Evolutionary conservation across 1,140 invertebrate species (phyloP).

Genomic region (Procambarus clarkii): DNA sequence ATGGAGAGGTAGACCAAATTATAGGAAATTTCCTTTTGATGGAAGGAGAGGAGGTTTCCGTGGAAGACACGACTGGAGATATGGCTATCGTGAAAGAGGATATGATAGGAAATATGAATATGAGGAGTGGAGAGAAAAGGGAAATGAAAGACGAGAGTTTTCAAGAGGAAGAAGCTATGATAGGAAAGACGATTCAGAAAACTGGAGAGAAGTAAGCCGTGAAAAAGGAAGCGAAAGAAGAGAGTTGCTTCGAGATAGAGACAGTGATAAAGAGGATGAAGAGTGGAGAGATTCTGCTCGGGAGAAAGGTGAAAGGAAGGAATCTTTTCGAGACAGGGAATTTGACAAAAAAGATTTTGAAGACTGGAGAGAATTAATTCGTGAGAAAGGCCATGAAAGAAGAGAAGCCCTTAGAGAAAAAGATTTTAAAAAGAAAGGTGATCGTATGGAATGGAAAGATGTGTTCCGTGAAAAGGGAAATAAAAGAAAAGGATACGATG

Average conservation of each 20-base stretch:
- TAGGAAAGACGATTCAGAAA: not conserved
- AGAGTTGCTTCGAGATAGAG: not conserved
- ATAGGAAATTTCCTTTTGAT: not conserved
- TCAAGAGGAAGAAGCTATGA: not conserved
- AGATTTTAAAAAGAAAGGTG: not conserved
- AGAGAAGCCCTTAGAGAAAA: not conserved
- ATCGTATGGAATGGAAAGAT: not conserved
- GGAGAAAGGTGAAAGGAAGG: not conserved
- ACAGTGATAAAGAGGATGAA: not conserved
- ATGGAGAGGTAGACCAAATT: not conserved
- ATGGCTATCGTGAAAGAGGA: constrained; percentile 22
- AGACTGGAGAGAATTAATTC: not conserved
- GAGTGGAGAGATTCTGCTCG: not conserved
- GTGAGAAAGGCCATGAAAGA: constrained; percentile 8
- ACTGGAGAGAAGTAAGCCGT: constrained; percentile 1
- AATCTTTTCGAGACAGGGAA: not conserved
- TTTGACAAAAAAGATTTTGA: constrained; percentile 4
- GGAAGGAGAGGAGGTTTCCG: not conserved
- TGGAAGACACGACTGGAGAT: not conserved
- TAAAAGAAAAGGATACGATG: not conserved
- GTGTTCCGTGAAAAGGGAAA: constrained; percentile 22
- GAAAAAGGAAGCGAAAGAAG: constrained; percentile 4
- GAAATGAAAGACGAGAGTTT: constrained; percentile 17
- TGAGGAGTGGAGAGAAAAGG: constrained; percentile 24
- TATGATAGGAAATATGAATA: not conserved